phyloP scores from a whole-genome alignment of 2,888 invertebrate genomes.

The Trachelus iudaicus region DNA sequence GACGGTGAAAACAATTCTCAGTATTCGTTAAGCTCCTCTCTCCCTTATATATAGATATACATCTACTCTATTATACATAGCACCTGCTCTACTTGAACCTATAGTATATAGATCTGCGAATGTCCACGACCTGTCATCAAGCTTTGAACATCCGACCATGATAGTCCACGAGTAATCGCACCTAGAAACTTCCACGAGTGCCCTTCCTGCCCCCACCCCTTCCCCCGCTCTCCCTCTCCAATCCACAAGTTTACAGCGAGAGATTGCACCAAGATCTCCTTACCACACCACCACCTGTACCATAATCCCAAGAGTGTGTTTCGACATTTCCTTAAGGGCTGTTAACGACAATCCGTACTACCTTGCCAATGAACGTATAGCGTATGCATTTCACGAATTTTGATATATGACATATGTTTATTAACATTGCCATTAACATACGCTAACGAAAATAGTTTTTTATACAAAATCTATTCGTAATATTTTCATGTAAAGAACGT shows the following conservation, averaged over 20 bases:
- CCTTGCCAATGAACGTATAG: not conserved
- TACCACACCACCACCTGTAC: not conserved
- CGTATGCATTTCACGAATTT: not conserved
- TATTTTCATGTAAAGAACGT: not conserved
- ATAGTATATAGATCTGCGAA: not conserved
- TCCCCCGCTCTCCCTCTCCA: not conserved
- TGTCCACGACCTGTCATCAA: not conserved
- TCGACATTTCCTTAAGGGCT: not conserved
- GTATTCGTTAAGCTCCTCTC: not conserved
- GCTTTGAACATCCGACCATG: not conserved
- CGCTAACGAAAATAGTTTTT: not conserved
- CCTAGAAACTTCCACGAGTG: not conserved
- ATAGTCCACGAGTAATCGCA: not conserved
- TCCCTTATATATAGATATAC: not conserved
- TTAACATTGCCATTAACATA: not conserved
- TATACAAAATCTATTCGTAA: not conserved
- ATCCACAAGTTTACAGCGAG: not conserved
- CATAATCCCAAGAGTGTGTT: not conserved
- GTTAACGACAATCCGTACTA: not conserved
- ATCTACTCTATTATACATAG: not conserved
- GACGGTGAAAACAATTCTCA: constrained; percentile 3
- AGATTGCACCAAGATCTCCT: not conserved
- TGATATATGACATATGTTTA: not conserved
- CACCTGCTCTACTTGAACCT: not conserved
- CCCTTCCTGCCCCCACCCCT: not conserved